phyloP scores from a whole-genome alignment of 2,888 invertebrate genomes.

The Neoitamus cyanurus region DNA sequence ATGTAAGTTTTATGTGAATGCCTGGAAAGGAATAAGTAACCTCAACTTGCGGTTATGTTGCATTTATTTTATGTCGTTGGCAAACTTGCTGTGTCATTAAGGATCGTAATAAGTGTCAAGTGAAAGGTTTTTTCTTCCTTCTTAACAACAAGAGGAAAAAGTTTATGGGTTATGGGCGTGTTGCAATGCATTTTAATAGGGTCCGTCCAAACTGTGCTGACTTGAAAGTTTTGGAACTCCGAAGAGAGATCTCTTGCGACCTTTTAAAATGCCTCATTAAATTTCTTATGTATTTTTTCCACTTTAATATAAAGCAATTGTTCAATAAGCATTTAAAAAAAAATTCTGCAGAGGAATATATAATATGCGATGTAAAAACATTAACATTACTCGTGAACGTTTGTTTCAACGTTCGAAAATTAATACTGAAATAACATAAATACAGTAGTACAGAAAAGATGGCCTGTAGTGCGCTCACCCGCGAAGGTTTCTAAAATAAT shows the following conservation, averaged over 20 bases:
- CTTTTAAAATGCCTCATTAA: background rate
- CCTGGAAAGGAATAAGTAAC: constrained; percentile 21
- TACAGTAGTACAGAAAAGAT: too few species aligned
- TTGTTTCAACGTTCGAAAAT: too few species aligned
- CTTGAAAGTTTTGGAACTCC: background rate
- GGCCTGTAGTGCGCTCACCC: too few species aligned
- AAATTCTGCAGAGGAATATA: background rate
- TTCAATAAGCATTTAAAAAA: background rate
- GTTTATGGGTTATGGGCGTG: constrained; percentile 10
- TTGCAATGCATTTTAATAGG: constrained; percentile 22
- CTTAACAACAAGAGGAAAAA: background rate
- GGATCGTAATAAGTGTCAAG: constrained; percentile 41
- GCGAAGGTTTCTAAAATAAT: too few species aligned
- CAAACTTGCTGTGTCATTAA: constrained; percentile 40
- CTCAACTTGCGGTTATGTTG: constrained; percentile 34
- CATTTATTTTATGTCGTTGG: background rate
- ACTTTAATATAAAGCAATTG: background rate
- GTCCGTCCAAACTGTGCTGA: background rate
- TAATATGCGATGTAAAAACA: too few species aligned
- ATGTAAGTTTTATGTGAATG: constrained; percentile 24
- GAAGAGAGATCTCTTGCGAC: background rate
- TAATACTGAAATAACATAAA: too few species aligned
- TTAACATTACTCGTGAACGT: too few species aligned
- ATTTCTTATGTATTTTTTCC: background rate
- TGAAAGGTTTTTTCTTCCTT: constrained; percentile 6